phyloP scores from a whole-genome alignment of 2,888 invertebrate species.

The Epirrhoe tristata region DNA sequence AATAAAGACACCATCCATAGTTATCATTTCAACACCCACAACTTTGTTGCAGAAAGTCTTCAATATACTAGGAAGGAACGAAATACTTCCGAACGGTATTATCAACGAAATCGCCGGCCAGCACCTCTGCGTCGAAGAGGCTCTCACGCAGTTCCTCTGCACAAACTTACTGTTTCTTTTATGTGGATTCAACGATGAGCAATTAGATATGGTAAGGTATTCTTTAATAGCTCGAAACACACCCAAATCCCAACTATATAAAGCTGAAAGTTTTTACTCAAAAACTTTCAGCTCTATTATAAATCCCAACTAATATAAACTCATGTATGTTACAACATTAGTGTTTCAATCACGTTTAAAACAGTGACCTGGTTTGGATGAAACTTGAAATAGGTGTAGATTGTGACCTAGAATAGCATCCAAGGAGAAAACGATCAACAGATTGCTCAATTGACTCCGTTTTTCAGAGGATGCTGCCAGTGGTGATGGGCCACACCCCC shows the following conservation, averaged over 20 bases:
- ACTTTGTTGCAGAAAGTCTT: slow-evolving; percentile 62
- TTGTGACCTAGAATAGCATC: too few species aligned
- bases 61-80: slow-evolving; percentile 74
- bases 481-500: slow-evolving; percentile 80
- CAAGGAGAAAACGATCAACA: not conserved
- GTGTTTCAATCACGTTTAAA: too few species aligned
- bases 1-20: too few species aligned
- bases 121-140: slow-evolving; percentile 78
- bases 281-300: too few species aligned
- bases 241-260: too few species aligned
- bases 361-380: too few species aligned
- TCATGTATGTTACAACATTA: too few species aligned
- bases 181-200: slow-evolving; percentile 81
- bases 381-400: too few species aligned
- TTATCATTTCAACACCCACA: too few species aligned
- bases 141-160: slow-evolving; percentile 83
- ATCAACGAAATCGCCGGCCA: slow-evolving; percentile 80
- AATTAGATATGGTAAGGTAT: slow-evolving; percentile 78
- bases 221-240: too few species aligned
- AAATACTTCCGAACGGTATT: slow-evolving; percentile 85
- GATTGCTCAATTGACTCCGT: not conserved
- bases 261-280: too few species aligned
- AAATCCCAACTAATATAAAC: too few species aligned
- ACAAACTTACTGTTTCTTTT: slow-evolving; percentile 87
- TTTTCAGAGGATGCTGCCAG: slow-evolving; percentile 79